Evolutionary conservation across 2,113 vertebrate species (phyloP).

Genomic region (Labrus mixtus): DNA sequence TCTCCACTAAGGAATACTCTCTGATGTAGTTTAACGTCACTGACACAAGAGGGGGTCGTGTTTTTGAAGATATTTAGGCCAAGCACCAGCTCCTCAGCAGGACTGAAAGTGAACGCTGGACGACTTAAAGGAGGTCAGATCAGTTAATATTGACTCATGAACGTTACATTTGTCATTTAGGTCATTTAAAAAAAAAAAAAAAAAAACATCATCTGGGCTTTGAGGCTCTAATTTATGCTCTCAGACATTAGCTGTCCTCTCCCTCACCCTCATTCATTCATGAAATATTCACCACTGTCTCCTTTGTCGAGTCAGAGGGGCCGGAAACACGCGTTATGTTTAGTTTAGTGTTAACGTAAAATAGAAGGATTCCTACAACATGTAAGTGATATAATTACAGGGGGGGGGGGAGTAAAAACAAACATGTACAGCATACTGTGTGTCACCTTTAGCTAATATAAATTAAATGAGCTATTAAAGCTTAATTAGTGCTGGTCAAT

Average conservation of each 20-base stretch:
- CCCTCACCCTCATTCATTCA: constrained; percentile 52
- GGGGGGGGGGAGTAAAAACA: background rate
- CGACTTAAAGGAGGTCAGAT: constrained; percentile 36
- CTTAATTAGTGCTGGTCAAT: constrained; percentile 40
- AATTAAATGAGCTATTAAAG: constrained; percentile 29
- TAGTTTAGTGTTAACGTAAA: constrained; percentile 10
- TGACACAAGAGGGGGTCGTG: background rate
- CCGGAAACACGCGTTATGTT: constrained; percentile 7
- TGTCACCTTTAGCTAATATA: constrained; percentile 26
- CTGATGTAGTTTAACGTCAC: constrained; percentile 34
- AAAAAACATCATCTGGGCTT: constrained; percentile 3
- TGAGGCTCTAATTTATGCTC: constrained; percentile 10
- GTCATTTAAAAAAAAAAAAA: too few relatives aligned
- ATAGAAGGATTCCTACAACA: constrained; percentile 4
- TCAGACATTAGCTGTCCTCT: constrained; percentile 56
- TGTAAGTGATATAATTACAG: background rate
- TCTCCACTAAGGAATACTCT: constrained; percentile 20
- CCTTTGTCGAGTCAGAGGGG: constrained; percentile 1
- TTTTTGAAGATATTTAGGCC: constrained; percentile 49
- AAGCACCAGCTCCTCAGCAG: constrained; percentile 6
- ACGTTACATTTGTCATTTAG: constrained; percentile 31
- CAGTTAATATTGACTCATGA: constrained; percentile 25
- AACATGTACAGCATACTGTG: constrained; percentile 1
- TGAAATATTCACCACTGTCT: constrained; percentile 62
- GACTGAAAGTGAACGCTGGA: background rate